Percentiles rank a stretch among this genome's conserved stretches.
Evolutionary conservation across 2,113 vertebrate genomes (phyloP).

Genomic region (Oryzias celebensis): DNA sequence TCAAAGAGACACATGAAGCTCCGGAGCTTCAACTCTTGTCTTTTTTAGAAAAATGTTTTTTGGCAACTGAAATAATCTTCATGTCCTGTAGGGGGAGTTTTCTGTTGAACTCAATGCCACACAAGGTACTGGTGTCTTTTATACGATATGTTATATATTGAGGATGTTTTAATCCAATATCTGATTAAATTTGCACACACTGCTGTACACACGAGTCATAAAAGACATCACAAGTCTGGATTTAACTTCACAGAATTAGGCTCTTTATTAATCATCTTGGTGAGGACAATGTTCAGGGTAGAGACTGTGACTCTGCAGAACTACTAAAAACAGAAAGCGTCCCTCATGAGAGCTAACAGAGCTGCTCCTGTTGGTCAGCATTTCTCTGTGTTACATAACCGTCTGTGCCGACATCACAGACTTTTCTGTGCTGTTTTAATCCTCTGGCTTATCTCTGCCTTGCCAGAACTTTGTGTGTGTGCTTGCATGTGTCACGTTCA

Average conservation of each 20-base stretch:
- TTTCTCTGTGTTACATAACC: constrained; percentile 52
- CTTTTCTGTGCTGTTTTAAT: constrained; percentile 55
- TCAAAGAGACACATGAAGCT: too few species aligned
- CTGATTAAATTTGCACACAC: constrained; percentile 57
- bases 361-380: constrained; percentile 45
- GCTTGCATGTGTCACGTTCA: constrained; percentile 16
- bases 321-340: constrained; percentile 1
- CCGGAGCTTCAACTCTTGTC: too few species aligned
- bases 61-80: constrained; percentile 9
- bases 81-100: constrained; percentile 39
- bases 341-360: constrained; percentile 2
- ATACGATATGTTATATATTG: constrained; percentile 5
- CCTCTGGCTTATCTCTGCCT: constrained; percentile 46
- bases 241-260: neutral
- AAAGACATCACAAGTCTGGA: constrained; percentile 49
- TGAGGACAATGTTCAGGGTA: neutral
- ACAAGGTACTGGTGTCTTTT: neutral
- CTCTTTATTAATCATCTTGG: neutral
- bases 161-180: neutral
- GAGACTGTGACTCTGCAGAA: neutral
- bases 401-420: constrained; percentile 48
- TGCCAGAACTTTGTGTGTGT: constrained; percentile 7
- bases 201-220: constrained; percentile 47
- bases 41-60: neutral
- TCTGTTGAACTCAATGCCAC: constrained; percentile 19